Base-by-base conservation (phyloP, 2,113 vertebrate species). In the Callipepla squamata region DNA sequence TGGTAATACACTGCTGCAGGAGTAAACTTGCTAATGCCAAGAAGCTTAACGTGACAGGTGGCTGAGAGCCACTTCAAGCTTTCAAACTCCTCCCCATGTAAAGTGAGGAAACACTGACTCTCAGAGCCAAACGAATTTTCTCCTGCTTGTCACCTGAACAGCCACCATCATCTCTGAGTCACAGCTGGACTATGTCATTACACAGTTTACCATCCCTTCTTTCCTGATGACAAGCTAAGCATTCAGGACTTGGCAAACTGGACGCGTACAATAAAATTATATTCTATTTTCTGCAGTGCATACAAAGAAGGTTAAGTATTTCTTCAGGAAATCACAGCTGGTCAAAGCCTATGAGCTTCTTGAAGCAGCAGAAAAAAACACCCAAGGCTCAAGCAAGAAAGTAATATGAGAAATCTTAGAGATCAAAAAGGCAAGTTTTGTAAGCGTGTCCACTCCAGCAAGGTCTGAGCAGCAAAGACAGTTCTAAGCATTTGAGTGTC, bases 61-160 rank as follows among this genome's bases (percentile, higher is more conserved):
- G 94, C 93, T 45, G 47, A 92, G 36, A 94, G 89, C 94, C 89
- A 96, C 94, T 94, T 96, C 82, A 96, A 96, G 89, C 95, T 96
- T 95, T 91, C 85, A 65, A 14, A 85, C 55, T 91, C 75, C 68
- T 87, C 85, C 61, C 32, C 7, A 0, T 67, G 47, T 61, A 80
- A 87, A 83, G 70, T 26, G 69, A 92, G 76, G 89, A 94, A 87
- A 93, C 53, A 42, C 15, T 85, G 94, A 87, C 92, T 94, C 95
- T 85, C 9, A 1, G 96, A 96, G 94, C 92, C 94, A 96, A 92
- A 96, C 28, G 58, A 93, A 83, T 84, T 84, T 95, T 92, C 91
- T 87, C 93, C 94, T 90, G 82, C 91, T 95, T 92, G 93, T 92
- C 94, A 92, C 87, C 87, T 25, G 22, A 83, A 45, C 34, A 91